Evolutionary conservation across 2,888 invertebrate genomes (phyloP).

Genomic region (Meliscaeva auricollis): DNA sequence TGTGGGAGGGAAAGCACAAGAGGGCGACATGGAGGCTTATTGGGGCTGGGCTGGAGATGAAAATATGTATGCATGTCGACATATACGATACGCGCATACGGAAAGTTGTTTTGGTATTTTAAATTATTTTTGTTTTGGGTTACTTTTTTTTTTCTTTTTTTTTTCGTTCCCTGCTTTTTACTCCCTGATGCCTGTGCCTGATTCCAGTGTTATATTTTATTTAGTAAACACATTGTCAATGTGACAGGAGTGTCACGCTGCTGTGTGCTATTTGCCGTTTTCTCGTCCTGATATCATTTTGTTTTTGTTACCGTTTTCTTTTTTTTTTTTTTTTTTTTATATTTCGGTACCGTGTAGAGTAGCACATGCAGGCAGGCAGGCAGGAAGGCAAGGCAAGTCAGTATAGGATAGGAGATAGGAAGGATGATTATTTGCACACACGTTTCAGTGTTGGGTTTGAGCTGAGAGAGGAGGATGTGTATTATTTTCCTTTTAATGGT

Average conservation of each 20-base stretch:
- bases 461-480: not conserved
- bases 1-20: not conserved
- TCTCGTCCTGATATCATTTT: slow-evolving; percentile 25
- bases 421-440: slow-evolving; percentile 5
- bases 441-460: slow-evolving; percentile 1
- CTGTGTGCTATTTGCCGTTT: slow-evolving; percentile 36
- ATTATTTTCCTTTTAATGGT: slow-evolving; percentile 12
- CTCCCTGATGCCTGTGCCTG: slow-evolving; percentile 3
- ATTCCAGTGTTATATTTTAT: slow-evolving; percentile 67
- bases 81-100: slow-evolving; percentile 27
- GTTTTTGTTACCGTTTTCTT: not conserved
- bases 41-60: not conserved
- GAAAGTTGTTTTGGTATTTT: slow-evolving; percentile 68
- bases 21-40: slow-evolving; percentile 13
- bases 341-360: not conserved
- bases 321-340: slow-evolving; percentile 5
- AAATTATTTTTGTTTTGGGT: slow-evolving; percentile 34
- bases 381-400: not conserved
- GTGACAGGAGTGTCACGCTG: slow-evolving; percentile 71
- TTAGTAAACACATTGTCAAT: slow-evolving; percentile 74
- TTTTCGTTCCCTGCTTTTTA: slow-evolving; percentile 1
- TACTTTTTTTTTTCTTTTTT: slow-evolving; percentile 16
- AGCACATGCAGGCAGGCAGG: slow-evolving; percentile 1
- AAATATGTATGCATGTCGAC: not conserved
- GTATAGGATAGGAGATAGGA: not conserved